Base-by-base conservation (phyloP, 2,888 invertebrate genomes). In the Bellardia pandia region DNA sequence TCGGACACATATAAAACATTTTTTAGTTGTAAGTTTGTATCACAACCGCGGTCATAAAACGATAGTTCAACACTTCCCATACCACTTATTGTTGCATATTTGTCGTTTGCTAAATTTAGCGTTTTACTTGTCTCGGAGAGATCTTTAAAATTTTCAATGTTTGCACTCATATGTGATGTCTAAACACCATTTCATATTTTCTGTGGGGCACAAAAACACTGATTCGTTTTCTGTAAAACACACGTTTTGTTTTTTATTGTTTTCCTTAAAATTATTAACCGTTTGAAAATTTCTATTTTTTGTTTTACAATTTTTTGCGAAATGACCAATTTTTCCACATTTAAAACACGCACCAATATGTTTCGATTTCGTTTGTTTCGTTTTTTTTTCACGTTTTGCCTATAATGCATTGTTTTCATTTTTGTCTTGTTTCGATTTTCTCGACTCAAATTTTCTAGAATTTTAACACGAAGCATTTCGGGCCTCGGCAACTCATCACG, bases 401-500 rank as follows among this genome's bases (percentile, higher is more conserved):
- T 86, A 86, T 33, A 87, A 71, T 56, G 80, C 83, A 48, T 88
- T 60, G n/a, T 30, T 68, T 37, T 81, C 68, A 9, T 62, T 62
- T 76, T 75, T 72, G n/a, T 85, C 76, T 40, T 82, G 79, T 64
- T 88, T 88, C 23, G 86, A 82, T 85, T 88, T 88, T 79, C 89
- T 74, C 11, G 83, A 75, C 48, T 86, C 85, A n/a, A 7, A 88
- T 33, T 89, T 81, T 89, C 88, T 8, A 89, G 42, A 51, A 89
- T 84, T 86, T 89, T 89, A 3, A 89, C 88, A 64, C 88, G 84
- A 16, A 89, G 48, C 8, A 88, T 69, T 64, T 88, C 88, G 0
- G 87, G 88, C 14, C 79, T 88, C 69, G 87, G 89, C 16, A 89
- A 75, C 2, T 86, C 86, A 77, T 93, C 92, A 1, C 91, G 87